Conservation (phyloP, 2,113 vertebrate genomes). For the Anolis carolinensis region DNA sequence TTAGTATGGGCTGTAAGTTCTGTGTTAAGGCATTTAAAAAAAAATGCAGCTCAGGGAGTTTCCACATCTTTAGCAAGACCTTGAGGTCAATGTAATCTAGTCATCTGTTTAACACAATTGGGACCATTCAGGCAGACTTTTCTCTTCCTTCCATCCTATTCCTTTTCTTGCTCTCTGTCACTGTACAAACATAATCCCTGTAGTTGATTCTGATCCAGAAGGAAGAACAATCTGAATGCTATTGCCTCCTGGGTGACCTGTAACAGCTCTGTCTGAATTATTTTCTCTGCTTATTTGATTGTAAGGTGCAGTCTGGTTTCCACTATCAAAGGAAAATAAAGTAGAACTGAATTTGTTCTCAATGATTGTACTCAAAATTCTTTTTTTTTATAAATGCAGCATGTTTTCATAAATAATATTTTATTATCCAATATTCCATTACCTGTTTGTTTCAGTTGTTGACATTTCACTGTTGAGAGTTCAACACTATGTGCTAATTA, state of each 20-base stretch:
- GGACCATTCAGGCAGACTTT: background rate
- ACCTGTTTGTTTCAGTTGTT: background rate
- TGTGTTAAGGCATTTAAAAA: background rate
- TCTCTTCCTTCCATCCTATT: background rate
- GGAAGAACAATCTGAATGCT: slow-evolving; percentile 29
- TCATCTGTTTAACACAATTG: slow-evolving; percentile 21
- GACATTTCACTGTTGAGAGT: background rate
- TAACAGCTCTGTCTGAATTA: slow-evolving; percentile 3
- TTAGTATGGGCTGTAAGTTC: background rate
- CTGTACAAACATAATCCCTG: slow-evolving; percentile 5
- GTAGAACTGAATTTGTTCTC: background rate
- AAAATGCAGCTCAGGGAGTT: background rate
- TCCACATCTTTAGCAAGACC: slow-evolving; percentile 18
- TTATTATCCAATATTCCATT: background rate
- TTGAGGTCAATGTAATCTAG: slow-evolving; percentile 27
- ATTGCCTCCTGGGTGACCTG: slow-evolving; percentile 8
- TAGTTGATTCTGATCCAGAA: slow-evolving; percentile 19
- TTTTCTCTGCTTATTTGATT: slow-evolving; percentile 3
- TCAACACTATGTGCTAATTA: background rate
- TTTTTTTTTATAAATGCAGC: background rate
- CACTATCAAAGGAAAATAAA: background rate
- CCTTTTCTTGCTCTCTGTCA: background rate
- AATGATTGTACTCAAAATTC: background rate
- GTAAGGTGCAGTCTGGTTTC: background rate
- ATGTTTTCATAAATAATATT: background rate